phyloP scores from a whole-genome alignment of 2,888 invertebrate species.

The Choreutis nemorana region DNA sequence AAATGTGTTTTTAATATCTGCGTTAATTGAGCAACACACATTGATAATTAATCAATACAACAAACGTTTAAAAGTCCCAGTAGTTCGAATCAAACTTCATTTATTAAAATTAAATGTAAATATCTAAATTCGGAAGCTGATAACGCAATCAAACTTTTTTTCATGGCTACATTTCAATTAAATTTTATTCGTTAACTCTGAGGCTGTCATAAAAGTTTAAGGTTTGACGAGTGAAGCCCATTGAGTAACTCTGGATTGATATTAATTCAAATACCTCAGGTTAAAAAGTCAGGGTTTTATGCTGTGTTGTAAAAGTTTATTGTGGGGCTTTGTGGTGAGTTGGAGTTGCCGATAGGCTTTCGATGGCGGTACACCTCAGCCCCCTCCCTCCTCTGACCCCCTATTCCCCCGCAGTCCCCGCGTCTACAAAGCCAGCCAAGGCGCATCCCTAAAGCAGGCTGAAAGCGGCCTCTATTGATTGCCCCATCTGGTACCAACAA shows the following conservation, averaged over 20 bases:
- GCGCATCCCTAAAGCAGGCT: too few species aligned
- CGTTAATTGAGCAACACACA: too few species aligned
- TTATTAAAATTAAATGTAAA: conserved; percentile 48
- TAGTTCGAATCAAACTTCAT: conserved; percentile 23
- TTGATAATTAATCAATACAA: too few species aligned
- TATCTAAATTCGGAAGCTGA: conserved; percentile 66
- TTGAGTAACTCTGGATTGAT: conserved; percentile 66
- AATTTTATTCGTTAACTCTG: conserved; percentile 64
- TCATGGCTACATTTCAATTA: conserved; percentile 60
- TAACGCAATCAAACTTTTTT: conserved; percentile 61
- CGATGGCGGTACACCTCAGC: conserved; percentile 39
- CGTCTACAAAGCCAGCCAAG: too few species aligned
- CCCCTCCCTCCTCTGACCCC: conserved; percentile 16
- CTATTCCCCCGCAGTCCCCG: too few species aligned
- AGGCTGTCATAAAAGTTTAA: conserved; percentile 63
- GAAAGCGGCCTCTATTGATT: too few species aligned
- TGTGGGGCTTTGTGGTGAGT: conserved; percentile 61
- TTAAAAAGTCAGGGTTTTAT: conserved; percentile 67
- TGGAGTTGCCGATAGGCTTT: conserved; percentile 58
- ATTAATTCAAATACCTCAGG: conserved; percentile 67
- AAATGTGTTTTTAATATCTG: too few species aligned
- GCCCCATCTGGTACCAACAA: too few species aligned
- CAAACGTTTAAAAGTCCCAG: too few species aligned
- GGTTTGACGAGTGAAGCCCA: conserved; percentile 65
- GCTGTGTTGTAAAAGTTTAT: conserved; percentile 64